phyloP scores from a whole-genome alignment of 2,113 vertebrate species.

The Erpornis zantholeuca region DNA sequence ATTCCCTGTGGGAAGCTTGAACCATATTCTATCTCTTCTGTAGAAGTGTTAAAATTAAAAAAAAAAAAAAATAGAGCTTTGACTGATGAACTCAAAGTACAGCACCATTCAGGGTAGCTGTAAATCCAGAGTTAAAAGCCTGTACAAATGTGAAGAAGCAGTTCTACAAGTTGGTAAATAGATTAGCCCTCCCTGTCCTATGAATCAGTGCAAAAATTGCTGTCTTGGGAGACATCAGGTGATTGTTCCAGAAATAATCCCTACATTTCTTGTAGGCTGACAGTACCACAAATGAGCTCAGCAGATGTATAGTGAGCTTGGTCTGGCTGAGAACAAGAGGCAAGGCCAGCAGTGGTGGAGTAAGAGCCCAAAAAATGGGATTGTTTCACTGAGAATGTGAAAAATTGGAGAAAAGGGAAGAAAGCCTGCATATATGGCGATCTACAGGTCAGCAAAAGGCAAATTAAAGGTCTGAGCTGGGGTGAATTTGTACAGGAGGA shows the following conservation, averaged over 20 bases:
- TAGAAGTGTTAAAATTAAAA: not conserved
- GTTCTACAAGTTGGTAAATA: not conserved
- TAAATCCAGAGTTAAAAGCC: not conserved
- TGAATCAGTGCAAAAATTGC: not conserved
- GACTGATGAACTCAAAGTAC: not conserved
- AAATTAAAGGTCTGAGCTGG: not conserved
- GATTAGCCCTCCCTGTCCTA: not conserved
- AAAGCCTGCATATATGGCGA: fast-evolving
- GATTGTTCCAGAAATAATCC: not conserved
- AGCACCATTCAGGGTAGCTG: not conserved
- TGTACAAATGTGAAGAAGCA: not conserved
- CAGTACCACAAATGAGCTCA: not conserved
- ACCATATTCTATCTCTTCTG: not conserved
- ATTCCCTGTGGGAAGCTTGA: not conserved
- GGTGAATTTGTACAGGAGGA: not conserved
- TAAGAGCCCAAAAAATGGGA: not conserved
- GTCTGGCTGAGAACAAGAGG: not conserved
- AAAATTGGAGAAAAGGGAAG: not conserved
- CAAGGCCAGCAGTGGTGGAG: not conserved
- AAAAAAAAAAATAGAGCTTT: not conserved
- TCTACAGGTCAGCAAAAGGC: not conserved
- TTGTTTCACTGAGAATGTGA: not conserved
- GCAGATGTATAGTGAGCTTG: not conserved
- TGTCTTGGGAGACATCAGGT: not conserved
- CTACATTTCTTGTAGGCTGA: not conserved